Evolutionary conservation across 2,888 invertebrate genomes (phyloP).

Genomic region (Pollenia amentaria): DNA sequence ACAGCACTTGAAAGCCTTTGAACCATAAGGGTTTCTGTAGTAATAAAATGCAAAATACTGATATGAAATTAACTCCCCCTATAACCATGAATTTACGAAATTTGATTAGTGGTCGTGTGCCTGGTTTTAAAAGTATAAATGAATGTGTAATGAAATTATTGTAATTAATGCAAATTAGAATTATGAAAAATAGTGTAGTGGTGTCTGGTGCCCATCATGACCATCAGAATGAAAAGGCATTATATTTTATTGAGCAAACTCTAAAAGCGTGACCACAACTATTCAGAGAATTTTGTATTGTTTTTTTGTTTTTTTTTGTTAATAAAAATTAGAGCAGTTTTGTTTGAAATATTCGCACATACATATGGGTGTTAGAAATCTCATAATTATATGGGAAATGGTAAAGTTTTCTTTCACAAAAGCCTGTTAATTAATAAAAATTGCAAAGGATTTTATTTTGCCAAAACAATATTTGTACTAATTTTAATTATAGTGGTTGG

Average conservation of each 20-base stretch:
- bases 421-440: slow-evolving; percentile 22
- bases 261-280: slow-evolving; percentile 59
- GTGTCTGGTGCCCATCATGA: slow-evolving; percentile 20
- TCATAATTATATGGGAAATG: slow-evolving; percentile 21
- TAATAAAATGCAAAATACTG: slow-evolving; percentile 49
- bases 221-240: slow-evolving; percentile 63
- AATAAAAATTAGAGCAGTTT: slow-evolving; percentile 50
- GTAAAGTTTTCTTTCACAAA: slow-evolving; percentile 27
- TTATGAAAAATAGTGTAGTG: slow-evolving; percentile 29
- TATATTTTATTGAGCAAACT: slow-evolving; percentile 36
- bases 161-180: slow-evolving; percentile 71
- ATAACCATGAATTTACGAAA: slow-evolving; percentile 34
- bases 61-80: slow-evolving; percentile 67
- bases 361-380: slow-evolving; percentile 38
- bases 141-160: slow-evolving; percentile 54
- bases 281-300: neutral
- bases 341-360: neutral
- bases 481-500: slow-evolving; percentile 30
- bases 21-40: slow-evolving; percentile 53
- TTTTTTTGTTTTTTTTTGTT: neutral
- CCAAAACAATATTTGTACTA: slow-evolving; percentile 23
- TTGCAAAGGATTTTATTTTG: neutral
- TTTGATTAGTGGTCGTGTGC: slow-evolving; percentile 66
- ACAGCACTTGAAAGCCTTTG: neutral
- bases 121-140: neutral